Evolutionary conservation across 2,797 vertebrate species (phyloP).

Genomic region (Cheirogaleus major): DNA sequence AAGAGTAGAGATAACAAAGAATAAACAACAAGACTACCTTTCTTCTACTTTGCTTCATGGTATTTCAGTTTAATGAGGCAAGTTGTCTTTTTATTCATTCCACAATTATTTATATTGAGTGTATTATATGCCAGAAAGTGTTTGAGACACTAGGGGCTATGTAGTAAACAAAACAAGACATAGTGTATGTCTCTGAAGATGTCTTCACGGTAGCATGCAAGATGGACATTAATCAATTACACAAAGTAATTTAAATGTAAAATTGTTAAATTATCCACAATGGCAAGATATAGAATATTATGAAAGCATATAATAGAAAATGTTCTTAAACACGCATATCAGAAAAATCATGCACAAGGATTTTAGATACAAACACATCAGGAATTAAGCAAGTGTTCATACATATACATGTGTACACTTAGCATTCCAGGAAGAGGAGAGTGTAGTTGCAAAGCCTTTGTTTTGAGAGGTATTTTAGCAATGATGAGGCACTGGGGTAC

Average conservation of each 20-base stretch:
- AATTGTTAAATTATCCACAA: background rate
- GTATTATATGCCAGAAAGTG: background rate
- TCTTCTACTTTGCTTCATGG: background rate
- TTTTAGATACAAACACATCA: background rate
- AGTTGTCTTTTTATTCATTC: background rate
- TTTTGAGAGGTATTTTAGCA: background rate
- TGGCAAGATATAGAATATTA: background rate
- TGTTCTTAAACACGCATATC: background rate
- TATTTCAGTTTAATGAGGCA: background rate
- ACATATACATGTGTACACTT: background rate
- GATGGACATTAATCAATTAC: background rate
- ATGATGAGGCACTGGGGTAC: too few relatives aligned
- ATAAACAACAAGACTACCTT: background rate
- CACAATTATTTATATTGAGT: background rate
- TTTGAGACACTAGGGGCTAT: background rate
- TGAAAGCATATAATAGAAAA: background rate
- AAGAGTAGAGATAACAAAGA: background rate
- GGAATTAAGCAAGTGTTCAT: background rate
- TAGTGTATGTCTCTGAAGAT: background rate
- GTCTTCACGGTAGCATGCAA: background rate
- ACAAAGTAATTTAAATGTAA: slow-evolving; percentile 22
- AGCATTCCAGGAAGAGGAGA: background rate
- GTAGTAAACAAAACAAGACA: background rate
- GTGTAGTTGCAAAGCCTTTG: background rate
- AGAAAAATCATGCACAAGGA: background rate